Evolutionary conservation across 2,888 invertebrate genomes (phyloP).

Genomic region (Sericinus montela): DNA sequence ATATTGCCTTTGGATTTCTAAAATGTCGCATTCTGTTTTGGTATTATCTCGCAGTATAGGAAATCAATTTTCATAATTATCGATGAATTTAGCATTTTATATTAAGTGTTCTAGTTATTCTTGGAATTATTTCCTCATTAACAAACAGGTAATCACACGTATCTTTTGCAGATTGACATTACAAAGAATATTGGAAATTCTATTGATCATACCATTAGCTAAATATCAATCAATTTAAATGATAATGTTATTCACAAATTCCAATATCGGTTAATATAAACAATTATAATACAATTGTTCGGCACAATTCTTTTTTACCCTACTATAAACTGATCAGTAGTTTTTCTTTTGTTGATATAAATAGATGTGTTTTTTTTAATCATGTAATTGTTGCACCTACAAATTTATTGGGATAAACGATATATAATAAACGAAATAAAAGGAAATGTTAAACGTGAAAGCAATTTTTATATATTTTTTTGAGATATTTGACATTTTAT

Average conservation of each 20-base stretch:
- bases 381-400: background rate
- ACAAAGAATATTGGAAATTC: slow-evolving; percentile 40
- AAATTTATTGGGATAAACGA: too few species aligned
- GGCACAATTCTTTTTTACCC: background rate
- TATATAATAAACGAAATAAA: too few species aligned
- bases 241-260: background rate
- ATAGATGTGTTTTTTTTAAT: slow-evolving; percentile 24
- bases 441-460: too few species aligned
- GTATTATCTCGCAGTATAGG: slow-evolving; percentile 60
- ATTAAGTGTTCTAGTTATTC: slow-evolving; percentile 36
- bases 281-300: background rate
- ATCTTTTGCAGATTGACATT: slow-evolving; percentile 23
- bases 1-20: slow-evolving; percentile 41
- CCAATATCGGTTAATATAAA: background rate
- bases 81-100: slow-evolving; percentile 40
- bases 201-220: slow-evolving; percentile 33
- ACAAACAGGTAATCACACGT: slow-evolving; percentile 30
- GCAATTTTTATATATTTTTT: too few species aligned
- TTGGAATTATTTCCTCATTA: slow-evolving; percentile 28
- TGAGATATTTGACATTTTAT: too few species aligned
- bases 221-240: slow-evolving; percentile 22
- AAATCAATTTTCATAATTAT: slow-evolving; percentile 57
- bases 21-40: slow-evolving; percentile 77
- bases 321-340: slow-evolving; percentile 14
- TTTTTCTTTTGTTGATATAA: slow-evolving; percentile 33